These are phyloP conservation scores for Rotaria magnacalcarata DNA, from an alignment of 2,888 invertebrate species.

Conservation along the genomic window DNA sequence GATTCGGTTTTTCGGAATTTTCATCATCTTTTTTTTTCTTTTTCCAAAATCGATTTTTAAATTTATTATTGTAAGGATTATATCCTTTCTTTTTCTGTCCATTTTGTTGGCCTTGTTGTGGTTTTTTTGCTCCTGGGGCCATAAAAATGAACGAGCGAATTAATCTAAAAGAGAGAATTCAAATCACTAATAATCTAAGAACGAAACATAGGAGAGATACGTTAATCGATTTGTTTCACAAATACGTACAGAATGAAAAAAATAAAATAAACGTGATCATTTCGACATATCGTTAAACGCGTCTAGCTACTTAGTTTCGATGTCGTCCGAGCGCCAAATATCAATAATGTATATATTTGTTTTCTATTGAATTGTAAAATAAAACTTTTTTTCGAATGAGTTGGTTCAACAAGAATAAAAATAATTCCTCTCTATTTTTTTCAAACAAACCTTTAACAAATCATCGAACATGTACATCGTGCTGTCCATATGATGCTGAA, in stretches of 20 bases:
- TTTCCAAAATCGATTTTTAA: background rate
- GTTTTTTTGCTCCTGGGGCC: background rate
- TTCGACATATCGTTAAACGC: background rate
- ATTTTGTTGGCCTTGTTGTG: background rate
- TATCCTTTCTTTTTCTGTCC: constrained; percentile 3
- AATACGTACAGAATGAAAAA: background rate
- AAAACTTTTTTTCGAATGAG: background rate
- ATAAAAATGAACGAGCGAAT: background rate
- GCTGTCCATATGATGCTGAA: background rate
- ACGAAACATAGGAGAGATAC: no score
- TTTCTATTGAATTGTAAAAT: background rate
- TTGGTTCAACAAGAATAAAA: background rate
- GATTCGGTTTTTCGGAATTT: background rate
- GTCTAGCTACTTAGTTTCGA: no score
- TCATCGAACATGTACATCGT: background rate
- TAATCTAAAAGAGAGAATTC: background rate
- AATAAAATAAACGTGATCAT: background rate
- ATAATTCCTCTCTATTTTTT: background rate
- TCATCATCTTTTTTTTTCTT: background rate
- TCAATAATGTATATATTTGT: background rate
- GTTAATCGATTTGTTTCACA: no score
- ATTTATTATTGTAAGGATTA: constrained; percentile 13
- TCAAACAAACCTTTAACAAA: no score
- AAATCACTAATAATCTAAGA: no score
- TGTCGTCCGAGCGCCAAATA: background rate